These are phyloP conservation scores for Butorides virescens DNA, from an alignment of 2,113 vertebrate species.

Conservation along the genomic window DNA sequence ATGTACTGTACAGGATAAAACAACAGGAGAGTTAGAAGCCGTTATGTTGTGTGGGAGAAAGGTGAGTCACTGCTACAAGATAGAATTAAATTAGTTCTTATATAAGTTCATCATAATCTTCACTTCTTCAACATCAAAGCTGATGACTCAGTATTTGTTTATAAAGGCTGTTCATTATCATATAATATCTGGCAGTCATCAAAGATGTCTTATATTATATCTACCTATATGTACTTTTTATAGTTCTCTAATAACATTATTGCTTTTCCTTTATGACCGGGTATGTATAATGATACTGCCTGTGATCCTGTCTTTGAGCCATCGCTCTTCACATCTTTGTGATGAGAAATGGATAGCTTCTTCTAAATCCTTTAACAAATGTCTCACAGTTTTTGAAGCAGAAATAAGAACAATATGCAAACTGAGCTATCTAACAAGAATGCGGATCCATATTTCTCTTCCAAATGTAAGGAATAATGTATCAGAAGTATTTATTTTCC, in stretches of 20 bases:
- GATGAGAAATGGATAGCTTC: neutral
- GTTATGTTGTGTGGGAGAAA: neutral
- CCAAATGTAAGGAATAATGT: neutral
- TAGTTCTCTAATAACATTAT: neutral
- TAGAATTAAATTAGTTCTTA: slow-evolving; percentile 15
- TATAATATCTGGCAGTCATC: neutral
- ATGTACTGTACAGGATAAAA: neutral
- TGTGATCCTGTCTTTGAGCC: neutral
- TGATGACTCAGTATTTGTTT: slow-evolving; percentile 35
- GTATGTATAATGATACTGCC: neutral
- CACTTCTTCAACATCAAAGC: neutral
- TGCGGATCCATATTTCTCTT: neutral
- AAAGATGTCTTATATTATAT: neutral
- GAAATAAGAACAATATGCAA: neutral
- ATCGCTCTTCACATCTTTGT: neutral
- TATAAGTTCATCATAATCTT: neutral
- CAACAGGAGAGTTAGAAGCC: neutral
- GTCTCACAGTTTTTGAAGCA: neutral
- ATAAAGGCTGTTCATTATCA: neutral
- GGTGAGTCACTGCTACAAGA: slow-evolving; percentile 19
- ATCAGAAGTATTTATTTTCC: neutral
- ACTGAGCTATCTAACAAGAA: neutral
- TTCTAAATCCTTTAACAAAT: neutral
- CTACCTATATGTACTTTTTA: neutral
- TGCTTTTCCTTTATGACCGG: neutral